phyloP scores from a whole-genome alignment of 2,797 vertebrate species.

The Pipistrellus nathusii region DNA sequence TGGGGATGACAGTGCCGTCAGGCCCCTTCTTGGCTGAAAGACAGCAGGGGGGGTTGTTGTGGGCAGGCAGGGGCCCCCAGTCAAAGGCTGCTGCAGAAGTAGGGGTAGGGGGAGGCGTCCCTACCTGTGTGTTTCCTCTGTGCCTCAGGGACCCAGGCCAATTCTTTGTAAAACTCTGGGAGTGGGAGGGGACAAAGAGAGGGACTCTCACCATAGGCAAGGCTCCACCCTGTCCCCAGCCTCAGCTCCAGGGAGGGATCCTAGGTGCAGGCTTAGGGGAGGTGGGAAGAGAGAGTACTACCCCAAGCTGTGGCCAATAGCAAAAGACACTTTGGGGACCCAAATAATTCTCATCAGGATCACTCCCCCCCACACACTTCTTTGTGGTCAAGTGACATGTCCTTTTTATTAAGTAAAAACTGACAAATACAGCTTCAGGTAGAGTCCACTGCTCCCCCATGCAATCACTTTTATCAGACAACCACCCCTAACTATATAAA shows the following conservation, averaged over 20 bases:
- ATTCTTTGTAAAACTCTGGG: conserved; percentile 88
- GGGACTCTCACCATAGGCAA: conserved; percentile 71
- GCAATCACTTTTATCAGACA: not conserved
- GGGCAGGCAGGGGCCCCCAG: conserved; percentile 75
- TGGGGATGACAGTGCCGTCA: conserved; percentile 95
- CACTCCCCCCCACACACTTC: not conserved
- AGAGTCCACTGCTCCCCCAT: not conserved
- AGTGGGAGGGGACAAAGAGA: conserved; percentile 70
- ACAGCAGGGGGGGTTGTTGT: conserved; percentile 66
- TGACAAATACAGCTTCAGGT: not conserved
- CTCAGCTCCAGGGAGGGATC: conserved; percentile 24
- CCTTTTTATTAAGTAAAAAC: conserved; percentile 28
- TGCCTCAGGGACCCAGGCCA: conserved; percentile 88
- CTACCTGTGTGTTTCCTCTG: conserved; percentile 88
- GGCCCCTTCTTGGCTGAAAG: conserved; percentile 95
- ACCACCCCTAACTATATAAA: not conserved
- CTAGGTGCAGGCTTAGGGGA: conserved; percentile 5
- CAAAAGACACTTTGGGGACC: not conserved
- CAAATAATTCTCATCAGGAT: not conserved
- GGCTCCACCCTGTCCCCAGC: conserved; percentile 64
- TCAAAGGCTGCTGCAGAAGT: not conserved
- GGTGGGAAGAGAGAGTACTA: not conserved
- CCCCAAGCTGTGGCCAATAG: not conserved
- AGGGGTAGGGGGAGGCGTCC: conserved; percentile 47
- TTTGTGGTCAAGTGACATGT: not conserved